Evolutionary conservation across 2,113 vertebrate species (phyloP).

Genomic region (Lycocorax pyrrhopterus): DNA sequence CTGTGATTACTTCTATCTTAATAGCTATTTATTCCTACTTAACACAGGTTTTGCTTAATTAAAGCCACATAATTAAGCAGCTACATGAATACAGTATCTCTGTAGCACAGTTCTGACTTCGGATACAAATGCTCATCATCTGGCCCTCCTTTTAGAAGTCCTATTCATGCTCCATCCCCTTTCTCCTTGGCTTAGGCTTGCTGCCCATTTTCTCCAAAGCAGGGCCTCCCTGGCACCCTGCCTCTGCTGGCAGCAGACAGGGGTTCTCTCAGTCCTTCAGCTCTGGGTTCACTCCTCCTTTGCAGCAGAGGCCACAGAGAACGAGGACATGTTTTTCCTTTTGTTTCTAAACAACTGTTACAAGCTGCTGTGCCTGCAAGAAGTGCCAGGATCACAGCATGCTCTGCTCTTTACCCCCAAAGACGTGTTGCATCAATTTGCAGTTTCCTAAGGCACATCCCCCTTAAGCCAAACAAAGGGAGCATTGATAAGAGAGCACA

Average conservation of each 20-base stretch:
- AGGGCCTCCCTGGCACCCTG: conserved; percentile 41
- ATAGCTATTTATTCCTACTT: neutral
- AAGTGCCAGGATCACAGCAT: conserved; percentile 41
- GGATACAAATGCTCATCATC: conserved; percentile 4
- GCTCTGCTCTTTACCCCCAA: conserved; percentile 25
- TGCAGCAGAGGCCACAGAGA: conserved; percentile 15
- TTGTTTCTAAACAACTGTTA: conserved; percentile 52
- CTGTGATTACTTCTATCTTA: conserved; percentile 33
- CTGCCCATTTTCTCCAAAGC: conserved; percentile 42
- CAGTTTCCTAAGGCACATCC: conserved; percentile 22
- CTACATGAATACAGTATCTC: neutral
- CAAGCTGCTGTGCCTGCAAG: conserved; percentile 27
- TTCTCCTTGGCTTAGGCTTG: conserved; percentile 11
- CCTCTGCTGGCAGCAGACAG: conserved; percentile 36
- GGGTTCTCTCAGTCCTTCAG: conserved; percentile 29
- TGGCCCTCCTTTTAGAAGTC: neutral
- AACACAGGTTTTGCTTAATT: conserved; percentile 3
- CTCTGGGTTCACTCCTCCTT: conserved; percentile 16
- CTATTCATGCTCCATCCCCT: neutral
- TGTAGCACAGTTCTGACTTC: neutral
- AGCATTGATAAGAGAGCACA: neutral
- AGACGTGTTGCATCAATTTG: neutral
- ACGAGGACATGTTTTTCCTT: neutral
- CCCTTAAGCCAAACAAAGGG: conserved; percentile 14
- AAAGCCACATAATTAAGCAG: neutral